Conservation (phyloP, 2,888 invertebrate genomes). For the Drosophila emarginata region DNA sequence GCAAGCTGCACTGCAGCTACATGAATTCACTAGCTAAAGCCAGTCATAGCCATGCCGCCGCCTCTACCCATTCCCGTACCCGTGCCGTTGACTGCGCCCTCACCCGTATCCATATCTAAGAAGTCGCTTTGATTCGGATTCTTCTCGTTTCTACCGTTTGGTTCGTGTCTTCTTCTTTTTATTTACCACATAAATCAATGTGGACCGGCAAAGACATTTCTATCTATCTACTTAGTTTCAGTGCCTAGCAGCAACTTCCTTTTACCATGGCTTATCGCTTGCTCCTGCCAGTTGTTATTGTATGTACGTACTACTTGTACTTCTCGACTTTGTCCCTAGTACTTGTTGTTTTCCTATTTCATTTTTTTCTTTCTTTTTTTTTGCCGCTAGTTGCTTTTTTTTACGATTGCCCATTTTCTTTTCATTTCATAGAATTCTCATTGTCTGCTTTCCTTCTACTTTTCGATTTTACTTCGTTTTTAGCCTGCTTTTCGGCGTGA, state of each 20-base stretch:
- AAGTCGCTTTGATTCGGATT: constrained; percentile 58
- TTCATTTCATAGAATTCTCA: constrained; percentile 59
- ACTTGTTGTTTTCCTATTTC: constrained; percentile 23
- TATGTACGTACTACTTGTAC: constrained; percentile 33
- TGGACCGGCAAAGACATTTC: constrained; percentile 57
- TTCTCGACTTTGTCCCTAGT: constrained; percentile 46
- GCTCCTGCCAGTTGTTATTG: constrained; percentile 30
- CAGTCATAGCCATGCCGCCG: not conserved
- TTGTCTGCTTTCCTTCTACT: constrained; percentile 36
- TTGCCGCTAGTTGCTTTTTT: constrained; percentile 58
- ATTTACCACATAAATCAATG: constrained; percentile 78
- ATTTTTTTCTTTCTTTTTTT: constrained; percentile 39
- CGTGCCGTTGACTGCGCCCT: constrained; percentile 4
- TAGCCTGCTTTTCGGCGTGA: constrained; percentile 51
- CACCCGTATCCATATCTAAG: constrained; percentile 48
- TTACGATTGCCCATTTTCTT: constrained; percentile 70
- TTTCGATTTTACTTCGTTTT: constrained; percentile 26
- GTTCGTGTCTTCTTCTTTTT: constrained; percentile 67
- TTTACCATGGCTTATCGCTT: constrained; percentile 42
- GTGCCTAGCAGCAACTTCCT: constrained; percentile 56
- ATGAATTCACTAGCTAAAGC: constrained; percentile 5
- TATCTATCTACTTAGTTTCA: constrained; percentile 67
- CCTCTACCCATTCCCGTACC: not conserved
- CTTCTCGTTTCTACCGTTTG: constrained; percentile 29
- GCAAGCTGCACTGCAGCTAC: constrained; percentile 33